Conservation (phyloP, 2,888 invertebrate species). For the Euphydryas editha region DNA sequence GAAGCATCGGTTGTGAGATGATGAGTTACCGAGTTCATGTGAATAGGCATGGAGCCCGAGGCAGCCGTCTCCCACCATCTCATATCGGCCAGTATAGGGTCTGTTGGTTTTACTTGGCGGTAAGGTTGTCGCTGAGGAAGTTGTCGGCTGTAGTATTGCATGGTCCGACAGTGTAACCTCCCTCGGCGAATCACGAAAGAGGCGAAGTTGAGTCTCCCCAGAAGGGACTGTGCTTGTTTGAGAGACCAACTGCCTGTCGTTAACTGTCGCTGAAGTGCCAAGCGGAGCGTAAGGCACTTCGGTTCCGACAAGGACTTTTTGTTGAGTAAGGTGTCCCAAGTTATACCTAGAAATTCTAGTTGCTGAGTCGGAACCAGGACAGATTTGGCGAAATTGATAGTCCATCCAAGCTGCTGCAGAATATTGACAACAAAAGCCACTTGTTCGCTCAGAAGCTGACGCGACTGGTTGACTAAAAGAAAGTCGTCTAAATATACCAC, state of each 20-base stretch:
- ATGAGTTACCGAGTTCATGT: neutral
- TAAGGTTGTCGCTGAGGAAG: slow-evolving; percentile 21
- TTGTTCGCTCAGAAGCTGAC: too few species aligned
- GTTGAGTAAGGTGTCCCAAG: too few species aligned
- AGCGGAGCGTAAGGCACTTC: too few species aligned
- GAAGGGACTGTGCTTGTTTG: slow-evolving; percentile 34
- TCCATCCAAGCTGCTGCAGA: too few species aligned
- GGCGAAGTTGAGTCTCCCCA: slow-evolving; percentile 46
- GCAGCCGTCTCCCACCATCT: slow-evolving; percentile 37
- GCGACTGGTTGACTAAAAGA: too few species aligned
- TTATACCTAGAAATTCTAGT: too few species aligned
- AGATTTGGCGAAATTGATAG: too few species aligned
- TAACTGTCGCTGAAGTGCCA: too few species aligned
- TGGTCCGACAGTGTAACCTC: slow-evolving; percentile 36
- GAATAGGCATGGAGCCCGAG: neutral
- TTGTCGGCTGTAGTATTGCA: slow-evolving; percentile 35
- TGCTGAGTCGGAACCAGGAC: too few species aligned
- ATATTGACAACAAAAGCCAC: too few species aligned
- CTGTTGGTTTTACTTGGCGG: slow-evolving; percentile 11
- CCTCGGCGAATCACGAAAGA: slow-evolving; percentile 33
- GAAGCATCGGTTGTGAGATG: slow-evolving; percentile 41
- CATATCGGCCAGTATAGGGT: slow-evolving; percentile 27
- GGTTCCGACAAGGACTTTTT: too few species aligned
- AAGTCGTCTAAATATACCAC: too few species aligned
- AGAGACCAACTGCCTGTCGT: slow-evolving; percentile 35